Base-by-base conservation (phyloP, 2,888 invertebrate species). In the Microplitis manilae region DNA sequence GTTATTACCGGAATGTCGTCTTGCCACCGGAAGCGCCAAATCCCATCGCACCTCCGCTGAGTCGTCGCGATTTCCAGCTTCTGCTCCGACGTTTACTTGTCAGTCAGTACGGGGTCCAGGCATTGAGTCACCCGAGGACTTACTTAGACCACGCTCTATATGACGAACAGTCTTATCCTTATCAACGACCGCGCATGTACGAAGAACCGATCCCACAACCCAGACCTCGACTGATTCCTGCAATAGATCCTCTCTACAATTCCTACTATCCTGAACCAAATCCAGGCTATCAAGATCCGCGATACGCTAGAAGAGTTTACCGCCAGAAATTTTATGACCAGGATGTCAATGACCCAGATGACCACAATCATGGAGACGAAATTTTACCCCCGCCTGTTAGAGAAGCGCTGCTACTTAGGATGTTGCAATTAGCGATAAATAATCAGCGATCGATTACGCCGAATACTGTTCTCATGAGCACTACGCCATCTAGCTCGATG, bases 381-480 rank as follows among this genome's bases (percentile, higher is more conserved):
- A 94, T 92, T 82, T 87, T 95, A 17, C 95, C 95, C 13, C 91
- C 94, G 0, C 94, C 94, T 77, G 93, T 95, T 17, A 91, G 95
- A 77, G 95, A 95, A 87, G 94, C 94, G 85, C 89, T 95, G 60
- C 88, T 95, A 7, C 87, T 94, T 84, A 92, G 94, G 84, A 95
- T 95, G 95, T 89, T 95, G 41, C 93, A 95, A 86, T 87, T 95
- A 77, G 94, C 94, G 0, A 94, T 95, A 81, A 94, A 94, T 50
- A 50, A 50, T 13, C 86, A 93, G 93, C 6, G 93, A 93, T 68
- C 86, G 91, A 50, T 83, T 7, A 15, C 65, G 38, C 30, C 65
- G 1, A 62, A 15, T 8, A 13, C 13, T 65, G 5, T 20, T 30
- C 6, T 30, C 38, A 13, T 86, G 30, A 90, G 92, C 60, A 89